Evolutionary conservation across 2,113 vertebrate genomes (phyloP), one percentile per base, ranked within the genome.

Genomic region (Egretta garzetta): DNA sequence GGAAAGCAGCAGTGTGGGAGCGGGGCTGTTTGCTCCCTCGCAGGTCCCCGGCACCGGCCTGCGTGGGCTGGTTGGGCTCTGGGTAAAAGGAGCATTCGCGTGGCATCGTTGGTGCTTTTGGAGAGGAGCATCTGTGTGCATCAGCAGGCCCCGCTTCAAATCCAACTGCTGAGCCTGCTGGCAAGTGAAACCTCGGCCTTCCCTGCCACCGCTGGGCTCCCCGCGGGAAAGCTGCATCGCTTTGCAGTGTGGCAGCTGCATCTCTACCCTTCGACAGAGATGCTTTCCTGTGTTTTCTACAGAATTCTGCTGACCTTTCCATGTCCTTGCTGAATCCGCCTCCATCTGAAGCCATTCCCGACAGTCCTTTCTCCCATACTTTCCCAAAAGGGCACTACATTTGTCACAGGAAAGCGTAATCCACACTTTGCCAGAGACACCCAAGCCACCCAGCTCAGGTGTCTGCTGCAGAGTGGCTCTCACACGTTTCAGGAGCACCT

Each of bases 311-410:
- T 18, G 37, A 22, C 24, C 56, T 50, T 58, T 9, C 58, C 64
- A 15, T 24, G 24, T 9, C 24, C 64, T 49, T 21, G 26, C 41
- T n/a, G 55, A 27, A 49, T 14, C 32, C 55, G 53, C 41, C 39
- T 35, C 3, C 39, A 4, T 8, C 33, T 9, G n/a, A 62, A 55
- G 32, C 35, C 11, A 4, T 35, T 37, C 20, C 33, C 14, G 21
- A 4, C 17, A 47, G 37, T 3, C 50, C 16, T 59, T n/a, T 30
- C 45, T 80, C 39, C 52, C 53, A 30, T 3, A 1, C 20, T 55
- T 66, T 18, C 72, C 59, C 26, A 12, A 32, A 39, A 30, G 0
- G 1, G 3, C 39, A 32, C 12, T 15, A 3, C 3, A 0, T 20
- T 47, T 55, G 17, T 30, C 32, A 26, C 53, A 18, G 59, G 21